Base-by-base conservation (phyloP, 2,888 invertebrate species). In the Cremastinae sp. region DNA sequence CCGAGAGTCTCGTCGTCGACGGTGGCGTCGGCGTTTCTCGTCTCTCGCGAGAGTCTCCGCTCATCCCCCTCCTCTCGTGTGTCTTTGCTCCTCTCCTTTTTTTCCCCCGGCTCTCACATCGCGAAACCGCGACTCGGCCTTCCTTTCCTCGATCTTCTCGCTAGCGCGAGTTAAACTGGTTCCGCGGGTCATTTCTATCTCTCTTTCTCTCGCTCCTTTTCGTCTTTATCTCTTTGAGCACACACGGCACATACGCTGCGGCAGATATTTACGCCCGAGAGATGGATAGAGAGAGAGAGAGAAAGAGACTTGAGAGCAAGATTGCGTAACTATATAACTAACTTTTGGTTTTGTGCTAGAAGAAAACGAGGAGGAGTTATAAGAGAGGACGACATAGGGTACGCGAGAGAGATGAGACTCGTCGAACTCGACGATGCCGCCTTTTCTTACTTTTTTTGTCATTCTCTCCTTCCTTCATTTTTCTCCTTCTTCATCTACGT, bases 271-370 rank as follows among this genome's bases (percentile, higher is more conserved):
- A 56, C 64, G 47, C 65, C 39, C 14, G 35, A 55, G 39, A 56
- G 20, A 51, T 55, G 66, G 59, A 49, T 9, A 14, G 45, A 56
- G 45, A 45, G 37, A 55, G 37, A 10, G 61, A 28, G 20, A 51
- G 43, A 55, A 49, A 49, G 28, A 47, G 58, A 74, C 71, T 61
- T 35, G 45, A 43, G 53, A 41, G 47, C 59, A 39, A 73, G 56
- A 78, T 80, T 79, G 78, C 79, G 78, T 79, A 80, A 80, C 75
- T 69, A 65, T 47, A 72, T 47, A 79, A 79, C 79, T 74, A 79
- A 74, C 80, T 79, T 80, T 80, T 68, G 74, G 72, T 69, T 61
- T 74, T 71, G 68, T 47, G 53, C 22, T 51, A 43, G 39, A 45
- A 58, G 37, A 37, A 18, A 49, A 41, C 20, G 53, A 65, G 10